phyloP scores from a whole-genome alignment of 2,797 vertebrate genomes.

The Tangara arthus region DNA sequence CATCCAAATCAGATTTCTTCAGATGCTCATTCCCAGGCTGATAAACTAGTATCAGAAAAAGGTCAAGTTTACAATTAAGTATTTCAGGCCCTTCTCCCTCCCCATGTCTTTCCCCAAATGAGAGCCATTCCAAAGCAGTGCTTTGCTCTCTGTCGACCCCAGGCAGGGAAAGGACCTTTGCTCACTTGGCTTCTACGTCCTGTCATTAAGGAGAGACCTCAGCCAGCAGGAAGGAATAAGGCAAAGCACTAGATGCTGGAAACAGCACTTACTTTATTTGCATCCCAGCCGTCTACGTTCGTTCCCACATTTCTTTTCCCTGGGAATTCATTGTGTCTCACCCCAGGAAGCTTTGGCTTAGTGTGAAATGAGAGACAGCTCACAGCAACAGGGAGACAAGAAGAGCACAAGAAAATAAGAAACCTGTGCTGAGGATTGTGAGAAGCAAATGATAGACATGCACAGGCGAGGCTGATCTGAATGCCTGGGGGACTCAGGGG shows the following conservation, averaged over 20 bases:
- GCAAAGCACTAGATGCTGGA: background rate
- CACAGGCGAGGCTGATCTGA: background rate
- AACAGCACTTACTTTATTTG: background rate
- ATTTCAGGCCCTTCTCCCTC: background rate
- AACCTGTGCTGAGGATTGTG: background rate
- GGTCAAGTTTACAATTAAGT: background rate
- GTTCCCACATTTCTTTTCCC: background rate
- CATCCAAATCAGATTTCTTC: constrained; percentile 16
- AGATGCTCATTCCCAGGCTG: constrained; percentile 74
- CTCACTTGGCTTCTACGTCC: background rate
- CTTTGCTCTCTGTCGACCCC: background rate
- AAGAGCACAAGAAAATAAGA: background rate
- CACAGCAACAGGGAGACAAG: background rate
- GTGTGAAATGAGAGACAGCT: background rate
- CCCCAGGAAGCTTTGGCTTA: background rate
- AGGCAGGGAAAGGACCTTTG: background rate
- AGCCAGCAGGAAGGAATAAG: background rate
- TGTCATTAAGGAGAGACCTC: background rate
- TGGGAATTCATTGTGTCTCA: background rate
- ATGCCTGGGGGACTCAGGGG: background rate
- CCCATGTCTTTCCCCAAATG: background rate
- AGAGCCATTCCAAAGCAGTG: background rate
- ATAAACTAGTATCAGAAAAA: constrained; percentile 68
- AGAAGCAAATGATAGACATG: background rate
- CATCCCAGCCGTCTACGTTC: background rate